Evolutionary conservation across 2,113 vertebrate species (phyloP).

Genomic region (Tenrec ecaudatus): DNA sequence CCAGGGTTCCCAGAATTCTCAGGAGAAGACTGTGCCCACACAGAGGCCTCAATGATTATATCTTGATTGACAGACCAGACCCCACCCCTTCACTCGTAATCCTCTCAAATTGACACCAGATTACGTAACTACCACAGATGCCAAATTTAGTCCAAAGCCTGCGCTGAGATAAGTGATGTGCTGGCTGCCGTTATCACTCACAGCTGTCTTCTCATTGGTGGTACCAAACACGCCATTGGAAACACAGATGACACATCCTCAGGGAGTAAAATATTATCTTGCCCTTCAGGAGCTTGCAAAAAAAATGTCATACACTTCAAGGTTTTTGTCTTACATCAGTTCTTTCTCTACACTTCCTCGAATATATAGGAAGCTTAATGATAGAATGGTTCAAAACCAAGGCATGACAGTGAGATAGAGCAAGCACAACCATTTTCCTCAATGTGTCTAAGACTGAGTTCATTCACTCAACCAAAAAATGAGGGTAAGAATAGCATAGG

Average conservation of each 20-base stretch:
- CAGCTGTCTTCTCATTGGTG: slow-evolving; percentile 50
- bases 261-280: neutral
- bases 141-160: slow-evolving; percentile 18
- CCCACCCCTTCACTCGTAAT: too few species aligned
- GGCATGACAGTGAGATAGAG: neutral
- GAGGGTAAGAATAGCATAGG: neutral
- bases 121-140: neutral
- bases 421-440: neutral
- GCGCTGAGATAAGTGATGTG: neutral
- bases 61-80: too few species aligned
- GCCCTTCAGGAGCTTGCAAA: neutral
- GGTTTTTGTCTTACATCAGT: neutral
- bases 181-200: neutral
- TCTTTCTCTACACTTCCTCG: neutral
- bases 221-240: neutral
- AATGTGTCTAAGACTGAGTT: neutral
- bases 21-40: too few species aligned
- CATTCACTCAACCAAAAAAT: neutral
- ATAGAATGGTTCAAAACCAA: neutral
- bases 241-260: neutral
- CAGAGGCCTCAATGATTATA: too few species aligned
- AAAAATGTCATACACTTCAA: neutral
- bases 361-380: neutral
- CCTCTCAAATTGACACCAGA: too few species aligned
- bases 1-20: too few species aligned